Evolutionary conservation across 2,888 invertebrate species (phyloP).

Genomic region (Silvanus unidentatus): DNA sequence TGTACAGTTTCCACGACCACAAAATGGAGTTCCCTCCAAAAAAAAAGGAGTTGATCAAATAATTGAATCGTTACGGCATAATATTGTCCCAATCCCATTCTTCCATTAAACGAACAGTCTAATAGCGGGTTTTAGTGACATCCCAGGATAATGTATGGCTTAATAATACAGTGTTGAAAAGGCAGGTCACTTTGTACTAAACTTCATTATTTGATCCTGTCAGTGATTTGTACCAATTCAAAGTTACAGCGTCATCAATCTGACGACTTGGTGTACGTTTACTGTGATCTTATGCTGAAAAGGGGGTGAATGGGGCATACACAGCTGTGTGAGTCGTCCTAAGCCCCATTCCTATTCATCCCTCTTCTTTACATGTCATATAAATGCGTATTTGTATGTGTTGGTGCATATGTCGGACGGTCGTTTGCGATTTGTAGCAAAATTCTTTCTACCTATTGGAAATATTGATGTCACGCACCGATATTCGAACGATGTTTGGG

Average conservation of each 20-base stretch:
- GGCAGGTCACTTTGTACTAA: constrained; percentile 48
- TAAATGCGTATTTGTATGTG: too few relatives aligned
- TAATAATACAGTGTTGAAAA: constrained; percentile 49
- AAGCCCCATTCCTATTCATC: constrained; percentile 38
- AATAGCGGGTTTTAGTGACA: constrained; percentile 41
- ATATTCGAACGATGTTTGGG: background rate
- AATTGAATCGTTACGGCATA: constrained; percentile 31
- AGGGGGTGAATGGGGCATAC: constrained; percentile 30
- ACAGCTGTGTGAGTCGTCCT: constrained; percentile 44
- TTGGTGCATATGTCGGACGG: constrained; percentile 45
- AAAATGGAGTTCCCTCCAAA: constrained; percentile 8
- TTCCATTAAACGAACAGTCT: constrained; percentile 33
- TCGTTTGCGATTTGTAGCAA: constrained; percentile 41
- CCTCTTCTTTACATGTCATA: background rate
- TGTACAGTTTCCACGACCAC: too few relatives aligned
- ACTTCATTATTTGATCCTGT: constrained; percentile 47
- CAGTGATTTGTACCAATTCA: constrained; percentile 31
- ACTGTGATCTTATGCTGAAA: constrained; percentile 32
- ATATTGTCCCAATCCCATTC: constrained; percentile 21
- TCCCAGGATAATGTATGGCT: constrained; percentile 46
- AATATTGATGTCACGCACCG: constrained; percentile 30
- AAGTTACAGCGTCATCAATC: constrained; percentile 25
- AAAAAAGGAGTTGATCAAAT: constrained; percentile 39
- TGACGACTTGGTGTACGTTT: background rate
- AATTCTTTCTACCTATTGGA: constrained; percentile 25